Percentiles rank a stretch among this genome's conserved stretches.
Conservation (phyloP, 1,140 invertebrate genomes). For the Zaprionus africanus region DNA sequence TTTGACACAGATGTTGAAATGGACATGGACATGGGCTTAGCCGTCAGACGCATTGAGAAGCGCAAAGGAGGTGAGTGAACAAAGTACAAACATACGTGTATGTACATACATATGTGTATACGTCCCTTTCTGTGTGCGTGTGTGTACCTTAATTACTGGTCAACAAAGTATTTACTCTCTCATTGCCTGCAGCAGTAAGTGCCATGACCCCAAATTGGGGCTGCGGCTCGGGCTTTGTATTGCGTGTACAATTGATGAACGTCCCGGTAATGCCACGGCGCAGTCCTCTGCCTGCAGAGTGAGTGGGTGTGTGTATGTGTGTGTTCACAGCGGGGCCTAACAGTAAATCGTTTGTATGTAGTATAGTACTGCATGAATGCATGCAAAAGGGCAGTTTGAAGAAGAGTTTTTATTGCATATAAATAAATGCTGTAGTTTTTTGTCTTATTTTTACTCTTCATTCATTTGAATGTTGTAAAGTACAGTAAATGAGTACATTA, state of each 20-base stretch:
- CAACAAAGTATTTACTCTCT: constrained; percentile 18
- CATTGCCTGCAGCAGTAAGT: constrained; percentile 3
- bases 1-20: constrained; percentile 83
- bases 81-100: not conserved
- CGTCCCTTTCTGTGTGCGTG: constrained; percentile 14
- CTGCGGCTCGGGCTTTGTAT: constrained; percentile 2
- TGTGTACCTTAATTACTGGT: constrained; percentile 24
- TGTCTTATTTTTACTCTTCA: too few relatives aligned
- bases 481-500: too few relatives aligned
- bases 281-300: not conserved
- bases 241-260: constrained; percentile 16
- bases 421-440: too few relatives aligned
- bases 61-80: constrained; percentile 76
- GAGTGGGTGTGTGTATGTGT: not conserved
- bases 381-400: too few relatives aligned
- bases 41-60: constrained; percentile 68
- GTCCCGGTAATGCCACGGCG: not conserved
- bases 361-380: too few relatives aligned
- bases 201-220: constrained; percentile 8
- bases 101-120: not conserved
- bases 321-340: not conserved
- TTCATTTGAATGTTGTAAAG: too few relatives aligned
- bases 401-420: too few relatives aligned
- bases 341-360: not conserved
- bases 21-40: constrained; percentile 73